Conservation (phyloP, 2,113 vertebrate species). For the Pandion haliaetus region DNA sequence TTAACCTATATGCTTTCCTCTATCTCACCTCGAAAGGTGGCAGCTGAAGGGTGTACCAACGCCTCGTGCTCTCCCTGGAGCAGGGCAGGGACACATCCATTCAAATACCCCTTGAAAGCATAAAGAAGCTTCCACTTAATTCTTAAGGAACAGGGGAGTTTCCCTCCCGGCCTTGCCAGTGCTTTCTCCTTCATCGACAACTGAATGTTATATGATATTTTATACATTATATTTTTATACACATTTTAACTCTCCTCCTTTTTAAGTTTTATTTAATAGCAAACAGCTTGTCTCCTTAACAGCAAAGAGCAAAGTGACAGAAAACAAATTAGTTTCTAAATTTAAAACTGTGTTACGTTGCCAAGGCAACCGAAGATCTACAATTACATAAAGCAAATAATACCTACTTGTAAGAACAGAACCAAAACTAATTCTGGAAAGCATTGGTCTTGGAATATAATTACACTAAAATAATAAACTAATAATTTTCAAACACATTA, state of each 20-base stretch:
- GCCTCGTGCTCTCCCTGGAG: background rate
- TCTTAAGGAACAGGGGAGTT: background rate
- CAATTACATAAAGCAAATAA: constrained; percentile 66
- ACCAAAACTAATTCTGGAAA: constrained; percentile 6
- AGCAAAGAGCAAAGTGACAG: constrained; percentile 65
- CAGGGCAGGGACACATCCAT: background rate
- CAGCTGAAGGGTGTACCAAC: rapidly evolving
- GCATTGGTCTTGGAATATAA: background rate
- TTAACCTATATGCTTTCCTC: too few species aligned
- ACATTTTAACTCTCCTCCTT: background rate
- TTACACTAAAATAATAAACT: constrained; percentile 30
- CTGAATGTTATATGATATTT: background rate
- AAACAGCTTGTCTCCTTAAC: constrained; percentile 65
- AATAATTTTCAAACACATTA: background rate
- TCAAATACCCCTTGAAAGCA: background rate
- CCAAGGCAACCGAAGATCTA: constrained; percentile 60
- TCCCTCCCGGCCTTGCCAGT: background rate
- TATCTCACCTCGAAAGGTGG: background rate
- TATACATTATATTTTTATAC: background rate
- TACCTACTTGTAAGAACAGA: background rate
- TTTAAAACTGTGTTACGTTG: constrained; percentile 61
- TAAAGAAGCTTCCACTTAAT: background rate
- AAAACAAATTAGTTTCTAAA: constrained; percentile 75
- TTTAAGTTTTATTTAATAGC: constrained; percentile 62
- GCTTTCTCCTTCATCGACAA: background rate